phyloP scores from a whole-genome alignment of 53 echinoderm and acorn worm genomes.

The Hippasteria phrygiana region DNA sequence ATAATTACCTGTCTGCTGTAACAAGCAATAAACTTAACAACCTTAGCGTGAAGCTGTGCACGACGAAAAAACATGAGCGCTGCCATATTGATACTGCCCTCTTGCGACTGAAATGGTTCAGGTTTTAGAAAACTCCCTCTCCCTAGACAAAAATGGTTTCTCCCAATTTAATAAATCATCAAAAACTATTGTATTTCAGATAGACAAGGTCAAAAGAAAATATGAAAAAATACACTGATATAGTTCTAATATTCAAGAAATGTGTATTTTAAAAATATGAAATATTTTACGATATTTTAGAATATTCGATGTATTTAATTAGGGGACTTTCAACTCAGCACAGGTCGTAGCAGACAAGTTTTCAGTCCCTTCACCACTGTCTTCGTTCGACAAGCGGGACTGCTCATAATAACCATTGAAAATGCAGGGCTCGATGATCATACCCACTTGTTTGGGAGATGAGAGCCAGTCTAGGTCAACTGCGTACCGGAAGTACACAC shows the following conservation, averaged over 20 bases:
- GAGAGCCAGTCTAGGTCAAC: too few relatives aligned
- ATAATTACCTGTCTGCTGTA: conserved; percentile 49
- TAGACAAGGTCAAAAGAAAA: neutral
- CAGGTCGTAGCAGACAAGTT: too few relatives aligned
- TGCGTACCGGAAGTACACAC: too few relatives aligned
- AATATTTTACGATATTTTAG: too few relatives aligned
- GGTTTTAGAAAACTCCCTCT: neutral
- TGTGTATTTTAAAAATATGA: too few relatives aligned
- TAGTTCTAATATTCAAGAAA: neutral
- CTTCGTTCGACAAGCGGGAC: too few relatives aligned
- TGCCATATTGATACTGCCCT: conserved; percentile 53
- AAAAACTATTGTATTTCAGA: neutral
- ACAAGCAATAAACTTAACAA: conserved; percentile 21
- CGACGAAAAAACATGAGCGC: conserved; percentile 20
- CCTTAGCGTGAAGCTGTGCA: conserved; percentile 13
- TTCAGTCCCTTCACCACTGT: too few relatives aligned
- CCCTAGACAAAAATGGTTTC: neutral
- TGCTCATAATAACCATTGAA: too few relatives aligned
- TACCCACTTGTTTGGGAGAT: too few relatives aligned
- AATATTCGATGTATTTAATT: too few relatives aligned
- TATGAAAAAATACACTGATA: neutral
- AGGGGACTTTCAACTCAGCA: too few relatives aligned
- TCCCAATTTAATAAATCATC: neutral
- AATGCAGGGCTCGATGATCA: too few relatives aligned
- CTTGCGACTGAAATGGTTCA: neutral